Conservation (phyloP, 2,888 invertebrate genomes). For the Drosophila cognata region DNA sequence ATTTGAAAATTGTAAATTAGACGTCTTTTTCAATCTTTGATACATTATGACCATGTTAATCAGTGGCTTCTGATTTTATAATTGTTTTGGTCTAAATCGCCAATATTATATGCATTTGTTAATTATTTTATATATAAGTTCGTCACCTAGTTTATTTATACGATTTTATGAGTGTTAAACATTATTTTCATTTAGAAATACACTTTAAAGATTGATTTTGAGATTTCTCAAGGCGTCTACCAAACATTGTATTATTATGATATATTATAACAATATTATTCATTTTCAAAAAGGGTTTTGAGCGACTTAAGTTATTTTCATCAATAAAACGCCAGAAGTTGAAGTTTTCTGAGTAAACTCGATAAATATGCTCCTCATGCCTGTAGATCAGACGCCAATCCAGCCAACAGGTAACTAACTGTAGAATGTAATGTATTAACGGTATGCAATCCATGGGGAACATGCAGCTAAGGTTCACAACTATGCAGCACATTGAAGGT, state of each 20-base stretch:
- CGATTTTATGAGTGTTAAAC: neutral
- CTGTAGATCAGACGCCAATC: neutral
- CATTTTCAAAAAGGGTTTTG: neutral
- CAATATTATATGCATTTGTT: neutral
- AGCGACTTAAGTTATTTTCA: neutral
- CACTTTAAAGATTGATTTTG: neutral
- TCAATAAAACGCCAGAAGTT: neutral
- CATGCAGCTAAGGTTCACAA: constrained; percentile 44
- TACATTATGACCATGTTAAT: neutral
- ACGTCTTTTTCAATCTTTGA: neutral
- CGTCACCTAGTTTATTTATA: neutral
- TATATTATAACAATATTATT: neutral
- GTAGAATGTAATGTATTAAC: constrained; percentile 28
- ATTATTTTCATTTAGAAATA: neutral
- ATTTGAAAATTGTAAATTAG: neutral
- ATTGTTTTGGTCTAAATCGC: neutral
- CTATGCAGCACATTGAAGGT: constrained; percentile 41
- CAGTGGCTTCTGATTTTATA: too few relatives aligned
- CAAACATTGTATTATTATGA: neutral
- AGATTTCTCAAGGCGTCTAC: neutral
- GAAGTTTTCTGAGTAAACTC: neutral
- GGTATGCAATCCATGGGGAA: constrained; percentile 43
- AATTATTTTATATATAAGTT: neutral
- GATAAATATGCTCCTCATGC: constrained; percentile 4
- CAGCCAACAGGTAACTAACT: constrained; percentile 21